Conservation (phyloP, 2,113 vertebrate genomes). For the Piaya cayana region DNA sequence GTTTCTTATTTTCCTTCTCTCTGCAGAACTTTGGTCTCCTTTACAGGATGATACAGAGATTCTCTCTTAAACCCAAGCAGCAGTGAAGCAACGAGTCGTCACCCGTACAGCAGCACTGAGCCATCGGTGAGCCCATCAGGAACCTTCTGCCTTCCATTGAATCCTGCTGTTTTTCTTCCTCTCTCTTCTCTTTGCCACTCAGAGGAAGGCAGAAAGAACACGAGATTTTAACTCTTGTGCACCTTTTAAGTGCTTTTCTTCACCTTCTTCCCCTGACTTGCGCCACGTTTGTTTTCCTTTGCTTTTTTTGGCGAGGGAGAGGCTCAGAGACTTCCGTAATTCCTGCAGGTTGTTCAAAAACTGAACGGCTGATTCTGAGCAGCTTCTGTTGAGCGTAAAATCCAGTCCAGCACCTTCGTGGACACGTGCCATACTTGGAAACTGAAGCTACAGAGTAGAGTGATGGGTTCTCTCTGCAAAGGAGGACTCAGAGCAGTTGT, state of each 20-base stretch:
- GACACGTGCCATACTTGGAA: background rate
- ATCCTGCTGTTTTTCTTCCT: constrained; percentile 2
- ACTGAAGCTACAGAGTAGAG: background rate
- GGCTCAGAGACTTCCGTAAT: background rate
- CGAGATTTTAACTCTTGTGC: background rate
- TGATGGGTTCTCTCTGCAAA: background rate
- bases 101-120: constrained; percentile 26
- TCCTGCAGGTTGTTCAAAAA: background rate
- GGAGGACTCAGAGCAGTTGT: background rate
- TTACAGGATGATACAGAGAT: constrained; percentile 86
- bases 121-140: constrained; percentile 31
- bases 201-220: constrained; percentile 27
- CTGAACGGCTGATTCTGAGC: background rate
- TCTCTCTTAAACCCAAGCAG: constrained; percentile 88
- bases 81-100: constrained; percentile 69
- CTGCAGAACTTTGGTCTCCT: constrained; percentile 90
- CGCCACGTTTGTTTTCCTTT: constrained; percentile 1
- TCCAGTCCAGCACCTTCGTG: background rate
- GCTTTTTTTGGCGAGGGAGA: background rate
- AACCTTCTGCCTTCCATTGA: constrained; percentile 31
- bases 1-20: background rate
- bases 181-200: constrained; percentile 3
- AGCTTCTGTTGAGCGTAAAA: background rate
- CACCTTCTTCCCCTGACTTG: background rate
- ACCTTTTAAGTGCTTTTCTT: constrained; percentile 23